Evolutionary conservation across 2,888 invertebrate genomes (phyloP).

Genomic region (Stegana nigrithorax): DNA sequence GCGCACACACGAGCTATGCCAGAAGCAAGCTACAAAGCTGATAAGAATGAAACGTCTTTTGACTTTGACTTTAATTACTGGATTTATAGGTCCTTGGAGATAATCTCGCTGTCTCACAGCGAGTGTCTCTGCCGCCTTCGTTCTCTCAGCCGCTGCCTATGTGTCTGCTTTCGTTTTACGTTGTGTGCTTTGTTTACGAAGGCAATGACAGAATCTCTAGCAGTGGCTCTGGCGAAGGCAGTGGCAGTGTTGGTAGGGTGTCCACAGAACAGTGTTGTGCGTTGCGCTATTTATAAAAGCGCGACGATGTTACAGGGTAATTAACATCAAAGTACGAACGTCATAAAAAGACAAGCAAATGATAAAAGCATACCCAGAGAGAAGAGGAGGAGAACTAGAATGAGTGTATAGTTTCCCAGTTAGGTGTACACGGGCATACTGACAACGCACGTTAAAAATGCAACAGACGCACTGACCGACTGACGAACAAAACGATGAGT

Average conservation of each 20-base stretch:
- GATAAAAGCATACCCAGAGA: too few relatives aligned
- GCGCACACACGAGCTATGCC: neutral
- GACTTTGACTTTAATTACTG: slow-evolving; percentile 69
- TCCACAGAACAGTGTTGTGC: slow-evolving; percentile 9
- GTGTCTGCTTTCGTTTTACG: too few relatives aligned
- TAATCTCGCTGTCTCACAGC: slow-evolving; percentile 57
- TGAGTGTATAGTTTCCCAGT: too few relatives aligned
- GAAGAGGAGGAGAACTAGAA: too few relatives aligned
- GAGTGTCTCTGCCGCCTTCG: slow-evolving; percentile 2
- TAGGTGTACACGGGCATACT: too few relatives aligned
- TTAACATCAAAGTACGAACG: slow-evolving; percentile 64
- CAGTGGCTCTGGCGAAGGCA: slow-evolving; percentile 19
- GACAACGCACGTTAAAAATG: too few relatives aligned
- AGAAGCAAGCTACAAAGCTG: slow-evolving; percentile 32
- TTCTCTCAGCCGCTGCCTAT: slow-evolving; percentile 34
- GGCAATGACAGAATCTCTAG: slow-evolving; percentile 19
- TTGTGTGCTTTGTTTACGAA: slow-evolving; percentile 58
- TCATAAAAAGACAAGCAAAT: slow-evolving; percentile 57
- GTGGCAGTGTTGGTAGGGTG: slow-evolving; percentile 10
- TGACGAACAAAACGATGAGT: too few relatives aligned
- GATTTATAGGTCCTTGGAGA: slow-evolving; percentile 69
- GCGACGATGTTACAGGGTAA: slow-evolving; percentile 61
- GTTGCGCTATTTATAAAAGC: slow-evolving; percentile 37
- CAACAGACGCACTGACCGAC: too few relatives aligned
- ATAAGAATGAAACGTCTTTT: slow-evolving; percentile 63